phyloP scores from a whole-genome alignment of 64 coral and sea anemone genomes.

The Anthopleura sola region DNA sequence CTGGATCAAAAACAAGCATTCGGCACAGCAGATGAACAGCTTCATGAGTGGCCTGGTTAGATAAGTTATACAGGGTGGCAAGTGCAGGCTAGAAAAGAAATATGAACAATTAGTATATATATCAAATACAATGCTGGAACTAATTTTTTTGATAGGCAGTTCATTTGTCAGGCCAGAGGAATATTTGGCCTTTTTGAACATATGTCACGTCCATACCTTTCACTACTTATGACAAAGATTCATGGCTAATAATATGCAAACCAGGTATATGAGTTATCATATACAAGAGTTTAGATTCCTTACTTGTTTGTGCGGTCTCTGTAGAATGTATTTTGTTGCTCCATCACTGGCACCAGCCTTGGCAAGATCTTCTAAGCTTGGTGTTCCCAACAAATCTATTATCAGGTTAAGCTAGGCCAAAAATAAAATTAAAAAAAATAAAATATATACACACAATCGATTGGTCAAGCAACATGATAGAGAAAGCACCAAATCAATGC shows the following conservation, averaged over 20 bases:
- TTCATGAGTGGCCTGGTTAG: slow-evolving; percentile 88
- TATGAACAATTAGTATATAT: not conserved
- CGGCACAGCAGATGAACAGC: slow-evolving; percentile 91
- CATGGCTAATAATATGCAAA: too few relatives aligned
- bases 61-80: slow-evolving; percentile 84
- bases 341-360: slow-evolving; percentile 91
- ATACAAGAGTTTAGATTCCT: not conserved
- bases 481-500: too few relatives aligned
- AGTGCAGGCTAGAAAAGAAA: slow-evolving; percentile 54
- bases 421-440: not conserved
- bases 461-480: too few relatives aligned
- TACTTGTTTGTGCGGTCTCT: slow-evolving; percentile 90
- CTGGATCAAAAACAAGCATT: slow-evolving; percentile 96
- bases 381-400: slow-evolving; percentile 89
- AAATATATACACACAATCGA: not conserved
- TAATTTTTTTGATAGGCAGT: too few relatives aligned
- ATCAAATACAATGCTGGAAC: too few relatives aligned
- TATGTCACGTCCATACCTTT: too few relatives aligned
- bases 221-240: too few relatives aligned
- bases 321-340: slow-evolving; percentile 89
- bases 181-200: too few relatives aligned
- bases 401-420: slow-evolving; percentile 83
- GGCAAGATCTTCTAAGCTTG: slow-evolving; percentile 76
- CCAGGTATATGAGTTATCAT: too few relatives aligned
- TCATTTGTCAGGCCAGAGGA: too few relatives aligned